Evolutionary conservation across 2,113 vertebrate species (phyloP).

Genomic region (Isurus oxyrinchus): DNA sequence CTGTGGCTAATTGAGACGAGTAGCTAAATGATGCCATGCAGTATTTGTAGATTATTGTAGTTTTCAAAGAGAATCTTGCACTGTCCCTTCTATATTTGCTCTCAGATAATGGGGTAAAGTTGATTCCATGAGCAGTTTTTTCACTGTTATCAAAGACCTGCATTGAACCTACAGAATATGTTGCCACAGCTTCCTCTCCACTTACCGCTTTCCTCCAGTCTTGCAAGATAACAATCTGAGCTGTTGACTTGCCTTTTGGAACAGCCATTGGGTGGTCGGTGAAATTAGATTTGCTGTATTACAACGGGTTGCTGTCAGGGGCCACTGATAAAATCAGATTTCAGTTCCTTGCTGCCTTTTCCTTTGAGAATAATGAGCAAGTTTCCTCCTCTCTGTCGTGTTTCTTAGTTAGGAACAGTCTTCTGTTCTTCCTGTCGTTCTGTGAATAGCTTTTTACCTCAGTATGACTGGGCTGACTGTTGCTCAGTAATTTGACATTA

Average conservation of each 20-base stretch:
- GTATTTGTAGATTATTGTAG: background rate
- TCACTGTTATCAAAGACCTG: background rate
- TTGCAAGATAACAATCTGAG: background rate
- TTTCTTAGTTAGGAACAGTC: background rate
- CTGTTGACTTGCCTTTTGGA: background rate
- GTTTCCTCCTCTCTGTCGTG: background rate
- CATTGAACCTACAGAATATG: background rate
- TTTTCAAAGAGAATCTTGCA: background rate
- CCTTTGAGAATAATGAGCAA: background rate
- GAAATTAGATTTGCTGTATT: background rate
- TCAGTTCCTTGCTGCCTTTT: background rate
- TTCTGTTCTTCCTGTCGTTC: background rate
- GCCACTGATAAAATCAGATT: background rate
- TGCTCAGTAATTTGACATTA: background rate
- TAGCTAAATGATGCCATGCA: background rate
- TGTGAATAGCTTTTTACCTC: background rate
- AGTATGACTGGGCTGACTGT: background rate
- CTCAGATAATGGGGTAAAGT: background rate
- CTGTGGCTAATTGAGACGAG: background rate
- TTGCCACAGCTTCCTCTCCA: background rate
- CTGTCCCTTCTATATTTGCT: background rate
- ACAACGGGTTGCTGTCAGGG: background rate
- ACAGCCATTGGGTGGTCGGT: conserved; percentile 11
- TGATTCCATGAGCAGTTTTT: background rate
- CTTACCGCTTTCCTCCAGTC: background rate